These are phyloP conservation scores for Eurytoma californica DNA, from an alignment of 2,888 invertebrate genomes.

Conservation along the genomic window DNA sequence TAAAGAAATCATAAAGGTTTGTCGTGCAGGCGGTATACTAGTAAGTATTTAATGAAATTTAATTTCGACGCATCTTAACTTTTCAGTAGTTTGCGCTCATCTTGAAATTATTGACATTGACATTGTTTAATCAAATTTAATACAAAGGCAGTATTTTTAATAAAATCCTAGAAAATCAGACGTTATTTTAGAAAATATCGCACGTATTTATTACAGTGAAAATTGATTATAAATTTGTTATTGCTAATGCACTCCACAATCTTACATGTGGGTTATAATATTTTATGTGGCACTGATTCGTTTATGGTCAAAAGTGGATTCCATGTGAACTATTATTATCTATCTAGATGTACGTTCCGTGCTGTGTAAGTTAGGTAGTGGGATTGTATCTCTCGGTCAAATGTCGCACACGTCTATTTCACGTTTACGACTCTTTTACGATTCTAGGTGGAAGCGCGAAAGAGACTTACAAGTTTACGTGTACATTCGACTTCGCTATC, in stretches of 20 bases:
- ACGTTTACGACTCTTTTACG: slow-evolving; percentile 65
- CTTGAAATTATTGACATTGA: too few relatives aligned
- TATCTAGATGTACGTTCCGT: slow-evolving; percentile 45
- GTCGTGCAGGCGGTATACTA: background rate
- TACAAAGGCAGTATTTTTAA: background rate
- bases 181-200: too few relatives aligned
- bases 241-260: too few relatives aligned
- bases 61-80: background rate
- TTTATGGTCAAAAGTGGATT: slow-evolving; percentile 59
- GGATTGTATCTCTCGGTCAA: slow-evolving; percentile 60
- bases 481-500: slow-evolving; percentile 28
- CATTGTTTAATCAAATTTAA: background rate
- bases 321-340: slow-evolving; percentile 55
- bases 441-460: slow-evolving; percentile 57
- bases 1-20: background rate
- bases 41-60: background rate
- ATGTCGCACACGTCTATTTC: slow-evolving; percentile 62
- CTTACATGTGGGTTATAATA: slow-evolving; percentile 62
- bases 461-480: slow-evolving; percentile 53
- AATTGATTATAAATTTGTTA: too few relatives aligned
- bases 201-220: too few relatives aligned
- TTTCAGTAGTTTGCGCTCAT: background rate
- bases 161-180: too few relatives aligned
- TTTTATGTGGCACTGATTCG: slow-evolving; percentile 58
- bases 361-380: slow-evolving; percentile 57